phyloP scores from a whole-genome alignment of 2,113 vertebrate genomes.

The Ellobius talpinus region DNA sequence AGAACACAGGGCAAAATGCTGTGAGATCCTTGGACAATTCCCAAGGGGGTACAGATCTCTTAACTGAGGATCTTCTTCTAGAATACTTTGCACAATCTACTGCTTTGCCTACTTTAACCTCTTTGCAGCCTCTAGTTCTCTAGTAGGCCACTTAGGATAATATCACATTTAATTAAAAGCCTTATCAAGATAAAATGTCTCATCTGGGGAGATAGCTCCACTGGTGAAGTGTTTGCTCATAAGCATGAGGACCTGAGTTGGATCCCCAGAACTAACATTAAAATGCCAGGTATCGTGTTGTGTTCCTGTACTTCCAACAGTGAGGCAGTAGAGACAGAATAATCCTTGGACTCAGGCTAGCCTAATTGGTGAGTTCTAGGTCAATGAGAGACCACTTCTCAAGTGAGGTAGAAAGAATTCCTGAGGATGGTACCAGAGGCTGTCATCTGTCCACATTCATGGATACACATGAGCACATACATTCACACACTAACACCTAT shows the following conservation, averaged over 20 bases:
- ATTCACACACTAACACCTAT: not conserved
- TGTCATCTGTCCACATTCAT: not conserved
- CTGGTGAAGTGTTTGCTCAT: not conserved
- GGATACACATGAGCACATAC: not conserved
- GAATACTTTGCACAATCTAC: not conserved
- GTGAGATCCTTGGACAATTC: not conserved
- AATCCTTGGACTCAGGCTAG: not conserved
- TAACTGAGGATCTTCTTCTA: not conserved
- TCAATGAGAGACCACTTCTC: not conserved
- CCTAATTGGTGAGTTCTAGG: not conserved
- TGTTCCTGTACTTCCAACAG: not conserved
- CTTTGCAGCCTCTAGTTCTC: not conserved
- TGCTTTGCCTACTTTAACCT: not conserved
- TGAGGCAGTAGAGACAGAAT: not conserved
- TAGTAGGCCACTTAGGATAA: not conserved
- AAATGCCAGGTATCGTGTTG: not conserved
- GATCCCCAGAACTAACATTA: not conserved
- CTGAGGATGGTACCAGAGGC: too few relatives aligned
- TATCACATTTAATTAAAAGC: not conserved
- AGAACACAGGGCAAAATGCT: not conserved
- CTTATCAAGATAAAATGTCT: not conserved
- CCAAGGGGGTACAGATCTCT: not conserved
- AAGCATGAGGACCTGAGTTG: not conserved
- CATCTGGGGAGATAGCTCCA: not conserved
- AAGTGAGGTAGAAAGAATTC: not conserved